Evolutionary conservation across 2,888 invertebrate genomes (phyloP).

Genomic region (Listrodromus nycthemerus): DNA sequence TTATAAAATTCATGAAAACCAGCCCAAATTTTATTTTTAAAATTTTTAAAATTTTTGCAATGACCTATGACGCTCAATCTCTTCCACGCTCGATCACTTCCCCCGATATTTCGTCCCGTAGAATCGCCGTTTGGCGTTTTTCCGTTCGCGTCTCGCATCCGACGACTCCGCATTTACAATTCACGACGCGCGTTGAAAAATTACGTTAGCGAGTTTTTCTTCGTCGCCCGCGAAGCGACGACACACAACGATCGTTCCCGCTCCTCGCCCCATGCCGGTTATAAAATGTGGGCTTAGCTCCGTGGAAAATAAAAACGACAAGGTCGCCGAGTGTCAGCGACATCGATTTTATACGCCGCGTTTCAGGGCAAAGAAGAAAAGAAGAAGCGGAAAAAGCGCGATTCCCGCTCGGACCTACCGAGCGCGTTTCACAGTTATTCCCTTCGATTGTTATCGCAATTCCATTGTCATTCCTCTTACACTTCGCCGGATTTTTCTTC

Average conservation of each 20-base stretch:
- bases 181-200: not conserved
- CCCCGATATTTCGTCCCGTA: not conserved
- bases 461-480: not conserved
- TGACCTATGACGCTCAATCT: not conserved
- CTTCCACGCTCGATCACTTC: not conserved
- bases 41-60: too few relatives aligned
- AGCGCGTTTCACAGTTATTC: not conserved
- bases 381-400: not conserved
- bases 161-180: not conserved
- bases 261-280: not conserved
- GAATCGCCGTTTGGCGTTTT: not conserved
- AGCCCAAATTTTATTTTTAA: too few relatives aligned
- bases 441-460: not conserved
- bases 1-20: too few relatives aligned
- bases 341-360: not conserved
- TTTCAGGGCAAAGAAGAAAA: conserved; percentile 4
- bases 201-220: not conserved
- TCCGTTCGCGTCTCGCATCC: not conserved
- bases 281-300: too few relatives aligned
- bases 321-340: not conserved
- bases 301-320: not conserved
- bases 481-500: not conserved
- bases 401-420: not conserved
- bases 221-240: not conserved
- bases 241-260: not conserved